Evolutionary conservation across 2,888 invertebrate species (phyloP).

Genomic region (Congeria kusceri): DNA sequence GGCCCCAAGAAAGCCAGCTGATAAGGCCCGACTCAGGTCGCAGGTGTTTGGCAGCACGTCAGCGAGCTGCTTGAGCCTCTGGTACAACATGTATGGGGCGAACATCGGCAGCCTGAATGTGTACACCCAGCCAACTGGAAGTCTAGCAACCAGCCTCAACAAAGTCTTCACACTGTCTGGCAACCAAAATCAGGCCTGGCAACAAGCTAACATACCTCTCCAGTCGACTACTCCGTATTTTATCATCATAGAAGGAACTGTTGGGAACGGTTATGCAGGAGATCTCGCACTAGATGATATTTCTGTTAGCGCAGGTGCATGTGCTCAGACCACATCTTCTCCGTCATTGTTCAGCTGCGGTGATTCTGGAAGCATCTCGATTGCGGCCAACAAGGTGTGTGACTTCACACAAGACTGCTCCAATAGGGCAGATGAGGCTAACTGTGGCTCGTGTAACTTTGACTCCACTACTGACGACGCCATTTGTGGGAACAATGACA

Average conservation of each 20-base stretch:
- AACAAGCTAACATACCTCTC: slow-evolving; percentile 67
- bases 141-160: slow-evolving; percentile 14
- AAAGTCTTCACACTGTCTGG: slow-evolving; percentile 53
- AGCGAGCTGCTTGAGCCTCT: slow-evolving; percentile 73
- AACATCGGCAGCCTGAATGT: slow-evolving; percentile 72
- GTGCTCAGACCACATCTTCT: slow-evolving; percentile 56
- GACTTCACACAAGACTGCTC: slow-evolving; percentile 77
- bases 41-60: slow-evolving; percentile 45
- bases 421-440: slow-evolving; percentile 74
- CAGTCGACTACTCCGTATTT: slow-evolving; percentile 59
- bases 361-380: slow-evolving; percentile 26
- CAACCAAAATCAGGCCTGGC: slow-evolving; percentile 74
- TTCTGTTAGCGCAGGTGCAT: slow-evolving; percentile 65
- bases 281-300: slow-evolving; percentile 81
- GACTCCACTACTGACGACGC: slow-evolving; percentile 53
- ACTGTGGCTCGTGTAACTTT: slow-evolving; percentile 81
- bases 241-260: slow-evolving; percentile 74
- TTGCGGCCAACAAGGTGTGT: slow-evolving; percentile 74
- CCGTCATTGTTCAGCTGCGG: slow-evolving; percentile 64
- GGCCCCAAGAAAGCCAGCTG: slow-evolving; percentile 87
- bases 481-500: slow-evolving; percentile 73
- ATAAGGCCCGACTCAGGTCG: slow-evolving; percentile 86
- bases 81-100: slow-evolving; percentile 78
- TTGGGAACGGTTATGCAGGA: slow-evolving; percentile 70
- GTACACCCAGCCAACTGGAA: slow-evolving; percentile 50